Base-by-base conservation (phyloP, 2,113 vertebrate genomes). In the Rhinolophus sinicus region DNA sequence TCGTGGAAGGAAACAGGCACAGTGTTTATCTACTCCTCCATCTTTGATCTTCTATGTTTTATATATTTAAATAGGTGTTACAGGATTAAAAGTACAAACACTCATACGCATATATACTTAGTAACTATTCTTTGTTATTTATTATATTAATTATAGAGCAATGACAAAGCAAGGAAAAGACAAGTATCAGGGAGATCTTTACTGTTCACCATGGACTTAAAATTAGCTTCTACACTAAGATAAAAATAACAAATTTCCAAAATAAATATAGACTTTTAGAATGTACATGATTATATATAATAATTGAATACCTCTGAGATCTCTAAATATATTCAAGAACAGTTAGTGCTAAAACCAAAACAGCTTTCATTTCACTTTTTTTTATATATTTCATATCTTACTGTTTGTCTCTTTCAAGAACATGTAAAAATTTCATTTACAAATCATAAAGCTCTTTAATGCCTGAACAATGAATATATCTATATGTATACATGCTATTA, bases 121-220 rank as follows among this genome's bases (percentile, higher is more conserved):
- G 28, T 54, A 89, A 40, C 15, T 44, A 67, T 77, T 86, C 47
- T 52, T 92, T 84, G 62, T 24, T 33, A 72, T 84, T 90, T 81
- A 62, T 54, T 95, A 0, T 82, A 52, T 70, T 96, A 92, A 97
- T 91, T 97, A 64, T 95, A 58, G n/a, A 93, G 54, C 69, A 78
- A 83, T 78, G 56, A 56, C 22, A 94, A 92, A 78, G 2, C 24
- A 75, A 94, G 26, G 13, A 72, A 69, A 65, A 72, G 21, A n/a
- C 8, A 38, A 80, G 16, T 7, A 52, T 54, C 24, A 1, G 28
- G 40, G 21, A 69, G 35, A 47, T 70, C 54, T 35, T 65, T 90
- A 44, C 47, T 97, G 5, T 52, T 87, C 65, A 82, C 30, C 9
- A 82, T 40, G 76, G 30, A 58, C 6, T 80, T 54, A 94, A 90